Percentiles rank a stretch among this genome's conserved stretches.
Conservation (phyloP, 2,797 vertebrate species). For the Uromys caudimaculatus region DNA sequence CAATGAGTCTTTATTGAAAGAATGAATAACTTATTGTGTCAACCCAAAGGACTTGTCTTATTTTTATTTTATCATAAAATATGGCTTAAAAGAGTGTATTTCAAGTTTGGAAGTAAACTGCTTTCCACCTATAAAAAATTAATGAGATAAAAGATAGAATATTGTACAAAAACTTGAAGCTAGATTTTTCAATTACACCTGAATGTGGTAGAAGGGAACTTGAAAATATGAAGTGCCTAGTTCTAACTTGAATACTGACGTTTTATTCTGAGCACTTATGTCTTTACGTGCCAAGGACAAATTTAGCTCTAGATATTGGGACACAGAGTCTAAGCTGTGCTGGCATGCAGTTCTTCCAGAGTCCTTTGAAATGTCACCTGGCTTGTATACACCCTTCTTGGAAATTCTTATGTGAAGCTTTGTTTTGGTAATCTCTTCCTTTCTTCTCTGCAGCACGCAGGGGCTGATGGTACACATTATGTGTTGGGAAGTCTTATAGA, state of each 20-base stretch:
- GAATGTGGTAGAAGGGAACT: not conserved
- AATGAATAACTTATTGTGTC: not conserved
- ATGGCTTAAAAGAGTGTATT: not conserved
- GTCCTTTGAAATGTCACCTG: slow-evolving; percentile 3
- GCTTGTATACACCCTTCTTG: not conserved
- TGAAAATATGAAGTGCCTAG: slow-evolving; percentile 37
- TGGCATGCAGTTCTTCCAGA: not conserved
- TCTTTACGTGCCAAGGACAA: slow-evolving; percentile 65
- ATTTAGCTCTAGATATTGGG: slow-evolving; percentile 52
- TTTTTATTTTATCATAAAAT: not conserved
- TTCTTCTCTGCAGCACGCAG: not conserved
- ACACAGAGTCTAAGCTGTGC: not conserved
- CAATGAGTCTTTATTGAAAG: not conserved
- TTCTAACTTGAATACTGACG: slow-evolving; percentile 54
- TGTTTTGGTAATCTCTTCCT: not conserved
- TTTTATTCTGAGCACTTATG: slow-evolving; percentile 51
- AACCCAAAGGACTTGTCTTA: not conserved
- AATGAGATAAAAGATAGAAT: slow-evolving; percentile 42
- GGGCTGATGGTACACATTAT: not conserved
- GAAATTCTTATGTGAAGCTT: not conserved
- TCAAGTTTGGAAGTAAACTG: not conserved
- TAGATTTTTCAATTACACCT: slow-evolving; percentile 19
- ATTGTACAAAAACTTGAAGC: slow-evolving; percentile 18
- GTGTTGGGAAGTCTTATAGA: not conserved
- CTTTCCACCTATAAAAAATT: slow-evolving; percentile 4